Base-by-base conservation (phyloP, 2,888 invertebrate genomes). In the Odontocolon sp. region DNA sequence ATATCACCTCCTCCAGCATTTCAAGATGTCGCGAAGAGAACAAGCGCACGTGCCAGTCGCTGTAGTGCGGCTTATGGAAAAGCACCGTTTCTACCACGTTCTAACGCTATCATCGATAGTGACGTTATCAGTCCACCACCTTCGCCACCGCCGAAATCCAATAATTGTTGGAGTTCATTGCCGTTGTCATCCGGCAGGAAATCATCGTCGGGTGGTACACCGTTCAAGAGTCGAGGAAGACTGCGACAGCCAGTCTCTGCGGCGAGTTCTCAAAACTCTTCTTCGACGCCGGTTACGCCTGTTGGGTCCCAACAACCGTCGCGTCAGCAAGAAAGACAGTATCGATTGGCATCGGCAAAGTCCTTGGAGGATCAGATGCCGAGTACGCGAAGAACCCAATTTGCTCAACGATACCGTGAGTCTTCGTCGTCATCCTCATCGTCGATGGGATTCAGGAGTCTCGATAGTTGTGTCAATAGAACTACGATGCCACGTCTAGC, bases 1-100 rank as follows among this genome's bases (percentile, higher is more conserved):
- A 92, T 94, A 52, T 94, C 94, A 11, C 94, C 94, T 6, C 94
- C 94, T 0, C 94, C 94, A 6, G 94, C 94, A 6, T 94, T 94
- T 86, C 94, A 94, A 86, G 94, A 94, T 80, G 90, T 91, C 80
- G 85, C 88, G 0, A 82, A 79, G 54, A 81, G 77, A 21, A 84
- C 82, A 6, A 63, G 11, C 45, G 57, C 47, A 0, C 74, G 74
- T 33, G 21, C 54, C 0, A 83, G 82, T 14, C 84, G 85, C 23
- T 52, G 80, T 0, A 72, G 90, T 85, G 81, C 80, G 84, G 52
- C 87, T 89, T 91, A 91, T 77, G 91, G 91, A 0, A 92, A 92
- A 83, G 87, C 91, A 0, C 92, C 92, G 1, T 92, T 92, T 80
- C 79, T 92, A 28, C 92, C 92, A 0, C 90, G 93, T 42, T 92